phyloP scores from a whole-genome alignment of 2,888 invertebrate species.

The Micoletzkya japonica region DNA sequence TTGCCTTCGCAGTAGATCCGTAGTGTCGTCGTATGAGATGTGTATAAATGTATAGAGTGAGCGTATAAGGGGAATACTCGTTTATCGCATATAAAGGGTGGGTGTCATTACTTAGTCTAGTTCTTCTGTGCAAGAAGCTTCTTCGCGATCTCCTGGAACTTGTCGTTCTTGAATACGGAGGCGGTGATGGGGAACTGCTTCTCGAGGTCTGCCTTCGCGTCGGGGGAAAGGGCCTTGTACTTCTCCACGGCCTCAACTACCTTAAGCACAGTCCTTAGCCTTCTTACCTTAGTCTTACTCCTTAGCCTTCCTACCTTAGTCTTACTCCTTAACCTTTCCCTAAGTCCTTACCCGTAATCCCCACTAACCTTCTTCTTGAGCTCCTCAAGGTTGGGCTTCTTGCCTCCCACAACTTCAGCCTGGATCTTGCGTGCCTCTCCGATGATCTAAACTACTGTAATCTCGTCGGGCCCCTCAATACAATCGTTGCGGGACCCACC shows the following conservation, averaged over 20 bases:
- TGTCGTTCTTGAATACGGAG: slow-evolving; percentile 33
- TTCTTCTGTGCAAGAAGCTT: slow-evolving; percentile 21
- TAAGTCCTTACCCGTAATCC: too few species aligned
- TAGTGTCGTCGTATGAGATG: too few species aligned
- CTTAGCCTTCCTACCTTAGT: too few species aligned
- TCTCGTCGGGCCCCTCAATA: not conserved
- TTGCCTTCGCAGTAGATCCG: too few species aligned
- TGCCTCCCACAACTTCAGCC: slow-evolving; percentile 30
- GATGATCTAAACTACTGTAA: slow-evolving; percentile 22
- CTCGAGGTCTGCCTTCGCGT: slow-evolving; percentile 35
- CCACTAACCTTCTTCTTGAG: slow-evolving; percentile 29
- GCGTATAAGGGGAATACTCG: too few species aligned
- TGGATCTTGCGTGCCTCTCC: slow-evolving; percentile 29
- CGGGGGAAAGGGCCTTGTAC: slow-evolving; percentile 34
- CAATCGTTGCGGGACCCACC: slow-evolving; percentile 20
- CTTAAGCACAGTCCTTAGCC: not conserved
- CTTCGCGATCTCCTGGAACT: slow-evolving; percentile 30
- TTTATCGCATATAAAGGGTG: too few species aligned
- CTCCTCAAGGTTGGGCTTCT: slow-evolving; percentile 32
- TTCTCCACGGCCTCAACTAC: slow-evolving; percentile 29
- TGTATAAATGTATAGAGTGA: too few species aligned
- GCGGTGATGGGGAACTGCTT: slow-evolving; percentile 36
- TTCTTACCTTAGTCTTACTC: too few species aligned
- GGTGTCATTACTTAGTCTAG: too few species aligned
- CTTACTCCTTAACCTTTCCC: too few species aligned